Base-by-base conservation (phyloP, 30 jellyfish, hydroid and myxozoan species). In the Aurelia sp. region DNA sequence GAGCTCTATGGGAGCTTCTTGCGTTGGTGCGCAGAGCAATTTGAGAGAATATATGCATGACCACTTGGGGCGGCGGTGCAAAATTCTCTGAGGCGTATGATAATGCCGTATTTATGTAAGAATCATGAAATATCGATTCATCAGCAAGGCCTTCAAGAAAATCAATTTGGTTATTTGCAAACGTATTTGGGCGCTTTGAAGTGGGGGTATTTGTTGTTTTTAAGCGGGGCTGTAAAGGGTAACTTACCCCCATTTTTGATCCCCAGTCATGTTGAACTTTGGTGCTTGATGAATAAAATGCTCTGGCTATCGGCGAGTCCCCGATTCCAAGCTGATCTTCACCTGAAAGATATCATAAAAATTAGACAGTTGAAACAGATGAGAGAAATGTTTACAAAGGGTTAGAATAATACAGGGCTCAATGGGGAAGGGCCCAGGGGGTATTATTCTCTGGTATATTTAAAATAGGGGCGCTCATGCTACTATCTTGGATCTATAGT, bases 61-160 rank as follows among this genome's bases (percentile, higher is more conserved):
- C 84, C 40, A 82, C 79, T 16, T 69, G 78, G 22, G 59, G 58
- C 22, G 91, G 85, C 4, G 91, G 91, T 20, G 85, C 85, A 11
- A 82, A 40, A 30, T 84, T 22, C 22, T 11, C 35, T 8, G 91
- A 69, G 10, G 91, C 35, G 21, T 23, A 70, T 41, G 91, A 52
- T 30, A 70, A 21, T 16, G 62, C 91, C 40, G 91, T 33, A 66
- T 82, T 60, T 3, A 62, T 9, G 22, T 82, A 82, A n/a, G 67
- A 64, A 17, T 52, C 62, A 18, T 51, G 20, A 50, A 82, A 68
- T 19, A 82, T 69, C 27, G 70, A 19, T 17, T 82, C 91, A 37
- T 71, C 91, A 1, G 85, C 91, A 3, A 82, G 71, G 31, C 85
- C 84, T 30, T 82, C 91, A 9, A 82, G 65, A 6, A 70, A 35